Conservation (phyloP, 2,113 vertebrate genomes). For the Passer domesticus region DNA sequence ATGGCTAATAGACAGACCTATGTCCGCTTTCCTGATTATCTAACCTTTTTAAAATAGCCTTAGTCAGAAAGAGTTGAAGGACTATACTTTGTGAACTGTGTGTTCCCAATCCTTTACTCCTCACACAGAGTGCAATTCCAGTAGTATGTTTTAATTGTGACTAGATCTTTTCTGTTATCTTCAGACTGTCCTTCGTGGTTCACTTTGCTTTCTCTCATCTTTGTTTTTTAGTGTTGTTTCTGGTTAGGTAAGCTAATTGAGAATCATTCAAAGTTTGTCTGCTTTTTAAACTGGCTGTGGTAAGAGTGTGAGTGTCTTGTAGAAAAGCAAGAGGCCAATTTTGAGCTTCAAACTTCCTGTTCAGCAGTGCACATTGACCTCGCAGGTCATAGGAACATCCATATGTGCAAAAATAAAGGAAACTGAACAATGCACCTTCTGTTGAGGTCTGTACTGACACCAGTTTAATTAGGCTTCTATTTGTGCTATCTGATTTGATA, state of each 20-base stretch:
- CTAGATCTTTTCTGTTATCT: background rate
- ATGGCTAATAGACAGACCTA: background rate
- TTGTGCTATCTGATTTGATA: background rate
- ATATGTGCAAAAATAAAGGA: background rate
- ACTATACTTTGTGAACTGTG: background rate
- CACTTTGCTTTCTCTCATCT: background rate
- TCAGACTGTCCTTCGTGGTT: background rate
- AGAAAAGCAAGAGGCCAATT: background rate
- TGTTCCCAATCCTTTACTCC: background rate
- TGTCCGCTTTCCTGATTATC: background rate
- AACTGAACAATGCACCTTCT: background rate
- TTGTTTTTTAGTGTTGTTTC: background rate
- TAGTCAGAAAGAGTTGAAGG: background rate
- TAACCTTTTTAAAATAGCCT: background rate
- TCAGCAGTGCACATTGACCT: background rate
- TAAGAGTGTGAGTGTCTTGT: background rate
- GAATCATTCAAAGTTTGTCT: background rate
- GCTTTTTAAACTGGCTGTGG: background rate
- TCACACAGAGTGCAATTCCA: background rate
- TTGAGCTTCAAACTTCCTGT: background rate
- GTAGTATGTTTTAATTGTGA: background rate
- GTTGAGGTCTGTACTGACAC: background rate
- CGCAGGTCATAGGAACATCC: background rate
- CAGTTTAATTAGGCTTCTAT: background rate
- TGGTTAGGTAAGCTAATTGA: background rate